phyloP scores from a whole-genome alignment of 1,140 invertebrate genomes.

The Cheumatopsyche charites region DNA sequence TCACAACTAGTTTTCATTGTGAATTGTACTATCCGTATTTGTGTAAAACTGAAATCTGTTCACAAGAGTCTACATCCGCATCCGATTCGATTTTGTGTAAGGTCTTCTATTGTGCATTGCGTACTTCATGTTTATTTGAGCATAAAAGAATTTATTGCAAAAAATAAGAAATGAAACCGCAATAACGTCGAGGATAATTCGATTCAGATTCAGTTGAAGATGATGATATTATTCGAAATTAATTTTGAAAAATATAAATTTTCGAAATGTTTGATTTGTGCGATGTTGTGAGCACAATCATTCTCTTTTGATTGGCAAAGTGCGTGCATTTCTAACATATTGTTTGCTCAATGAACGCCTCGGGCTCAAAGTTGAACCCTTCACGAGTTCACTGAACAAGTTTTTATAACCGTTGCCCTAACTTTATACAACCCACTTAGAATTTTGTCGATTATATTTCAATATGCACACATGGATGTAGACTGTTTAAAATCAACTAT shows the following conservation, averaged over 20 bases:
- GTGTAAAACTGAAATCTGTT: background rate
- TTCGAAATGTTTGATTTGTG: too few relatives aligned
- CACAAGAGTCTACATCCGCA: conserved; percentile 28
- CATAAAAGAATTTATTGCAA: too few relatives aligned
- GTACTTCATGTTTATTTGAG: too few relatives aligned
- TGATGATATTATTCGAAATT: too few relatives aligned
- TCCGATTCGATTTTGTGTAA: conserved; percentile 23
- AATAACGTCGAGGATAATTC: too few relatives aligned
- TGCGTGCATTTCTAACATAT: conserved; percentile 3
- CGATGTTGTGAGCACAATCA: background rate
- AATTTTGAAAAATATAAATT: too few relatives aligned
- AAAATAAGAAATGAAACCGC: too few relatives aligned
- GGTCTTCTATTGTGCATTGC: too few relatives aligned
- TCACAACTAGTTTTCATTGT: too few relatives aligned
- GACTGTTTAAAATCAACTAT: too few relatives aligned
- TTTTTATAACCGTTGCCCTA: background rate
- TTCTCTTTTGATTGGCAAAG: conserved; percentile 8
- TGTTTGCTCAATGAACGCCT: conserved; percentile 12
- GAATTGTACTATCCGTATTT: too few relatives aligned
- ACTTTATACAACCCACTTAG: background rate
- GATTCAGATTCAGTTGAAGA: too few relatives aligned
- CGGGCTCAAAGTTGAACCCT: background rate
- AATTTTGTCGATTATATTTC: background rate
- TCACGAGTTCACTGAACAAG: background rate
- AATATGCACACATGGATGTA: background rate